Evolutionary conservation across 2,797 vertebrate species (phyloP).

Genomic region (Pseudomugil gertrudae): DNA sequence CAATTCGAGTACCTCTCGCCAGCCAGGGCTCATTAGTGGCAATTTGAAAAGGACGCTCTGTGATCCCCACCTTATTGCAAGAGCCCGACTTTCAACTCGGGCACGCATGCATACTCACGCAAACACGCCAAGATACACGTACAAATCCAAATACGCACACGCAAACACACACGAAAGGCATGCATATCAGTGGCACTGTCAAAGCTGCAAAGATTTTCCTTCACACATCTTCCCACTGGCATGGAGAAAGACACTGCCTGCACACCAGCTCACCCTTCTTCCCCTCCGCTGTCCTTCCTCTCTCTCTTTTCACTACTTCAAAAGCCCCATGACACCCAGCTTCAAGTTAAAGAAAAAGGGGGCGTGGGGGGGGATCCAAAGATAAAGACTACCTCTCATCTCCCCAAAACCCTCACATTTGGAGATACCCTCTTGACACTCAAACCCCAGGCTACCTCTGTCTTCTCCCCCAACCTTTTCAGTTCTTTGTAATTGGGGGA

Average conservation of each 20-base stretch:
- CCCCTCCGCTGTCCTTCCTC: conserved; percentile 61
- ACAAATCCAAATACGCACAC: conserved; percentile 53
- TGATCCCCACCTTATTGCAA: conserved; percentile 81
- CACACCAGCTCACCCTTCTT: conserved; percentile 11
- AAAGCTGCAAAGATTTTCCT: conserved; percentile 84
- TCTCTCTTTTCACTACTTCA: conserved; percentile 82
- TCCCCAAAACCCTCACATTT: conserved; percentile 55
- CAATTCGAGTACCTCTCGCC: conserved; percentile 86
- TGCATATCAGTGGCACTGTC: conserved; percentile 69
- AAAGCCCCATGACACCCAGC: conserved; percentile 79
- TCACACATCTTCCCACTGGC: conserved; percentile 81
- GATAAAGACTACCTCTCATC: conserved; percentile 73
- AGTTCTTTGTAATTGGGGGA: conserved; percentile 75
- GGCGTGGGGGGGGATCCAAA: conserved; percentile 73
- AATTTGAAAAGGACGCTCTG: conserved; percentile 85
- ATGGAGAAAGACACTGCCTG: conserved; percentile 73
- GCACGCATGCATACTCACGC: conserved; percentile 46
- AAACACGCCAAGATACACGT: conserved; percentile 49
- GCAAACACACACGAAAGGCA: conserved; percentile 56
- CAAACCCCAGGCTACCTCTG: conserved; percentile 66
- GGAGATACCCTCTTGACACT: conserved; percentile 63
- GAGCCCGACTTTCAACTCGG: conserved; percentile 62
- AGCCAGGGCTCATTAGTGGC: conserved; percentile 86
- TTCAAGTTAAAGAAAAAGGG: conserved; percentile 80
- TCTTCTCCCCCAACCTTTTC: conserved; percentile 57